These are phyloP conservation scores for Yponomeuta evonymella DNA, from an alignment of 2,888 invertebrate genomes.

Conservation along the genomic window DNA sequence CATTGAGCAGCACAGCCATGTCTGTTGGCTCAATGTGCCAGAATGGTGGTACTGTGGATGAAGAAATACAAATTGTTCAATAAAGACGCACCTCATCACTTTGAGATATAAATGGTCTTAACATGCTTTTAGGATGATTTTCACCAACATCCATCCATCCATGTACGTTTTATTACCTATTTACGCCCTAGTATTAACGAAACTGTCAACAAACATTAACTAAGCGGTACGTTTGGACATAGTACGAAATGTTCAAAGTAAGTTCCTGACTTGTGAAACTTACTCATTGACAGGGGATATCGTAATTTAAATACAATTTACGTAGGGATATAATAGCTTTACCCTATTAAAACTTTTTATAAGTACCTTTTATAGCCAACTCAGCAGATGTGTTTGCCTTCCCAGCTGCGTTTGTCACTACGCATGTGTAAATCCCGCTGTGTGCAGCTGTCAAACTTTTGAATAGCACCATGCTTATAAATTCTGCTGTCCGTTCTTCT, in stretches of 20 bases:
- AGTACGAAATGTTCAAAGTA: no score
- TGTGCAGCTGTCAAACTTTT: conserved; percentile 82
- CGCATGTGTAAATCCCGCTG: conserved; percentile 83
- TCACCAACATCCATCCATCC: no score
- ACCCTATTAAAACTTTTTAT: no score
- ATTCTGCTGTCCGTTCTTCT: conserved; percentile 82
- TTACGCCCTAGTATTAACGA: no score
- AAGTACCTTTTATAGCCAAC: conserved; percentile 81
- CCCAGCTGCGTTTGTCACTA: conserved; percentile 84
- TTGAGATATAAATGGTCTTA: background rate
- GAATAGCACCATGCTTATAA: conserved; percentile 83
- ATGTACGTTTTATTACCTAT: no score
- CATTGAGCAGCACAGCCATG: conserved; percentile 82
- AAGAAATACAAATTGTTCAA: conserved; percentile 8
- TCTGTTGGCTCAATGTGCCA: conserved; percentile 86
- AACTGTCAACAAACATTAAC: no score
- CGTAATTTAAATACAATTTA: no score
- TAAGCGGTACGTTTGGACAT: no score
- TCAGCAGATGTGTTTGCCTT: conserved; percentile 82
- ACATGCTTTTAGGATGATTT: no score
- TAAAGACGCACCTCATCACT: background rate
- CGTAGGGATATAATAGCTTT: no score
- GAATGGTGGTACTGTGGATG: conserved; percentile 82
- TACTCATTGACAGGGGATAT: no score
- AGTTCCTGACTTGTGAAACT: no score